Evolutionary conservation across 2,797 vertebrate genomes (phyloP), one percentile per base, ranked within the genome.

Genomic region (Chloroceryle inda): DNA sequence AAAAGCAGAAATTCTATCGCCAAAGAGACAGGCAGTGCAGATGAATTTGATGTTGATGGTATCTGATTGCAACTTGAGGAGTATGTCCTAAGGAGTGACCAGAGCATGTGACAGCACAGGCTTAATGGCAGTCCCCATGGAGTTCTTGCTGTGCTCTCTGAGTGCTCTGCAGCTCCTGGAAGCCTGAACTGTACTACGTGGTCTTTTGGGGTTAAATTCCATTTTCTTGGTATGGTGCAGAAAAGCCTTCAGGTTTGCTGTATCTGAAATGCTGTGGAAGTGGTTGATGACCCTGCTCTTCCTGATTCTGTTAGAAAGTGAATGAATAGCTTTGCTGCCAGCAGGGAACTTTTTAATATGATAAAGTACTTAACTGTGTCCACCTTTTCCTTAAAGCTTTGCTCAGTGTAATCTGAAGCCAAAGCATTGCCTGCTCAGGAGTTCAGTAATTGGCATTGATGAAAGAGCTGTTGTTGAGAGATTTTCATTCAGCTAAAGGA

Each of bases 121-220:
- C 81, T 33, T 11, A 21, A 4, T 3, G 2, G 33, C 67, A 44
- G 66, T 52, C 33, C 15, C 2, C 0, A 4, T 6, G 33, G 22
- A 3, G 29, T 20, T 12, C 10, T 18, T 52, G 26, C 26, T 42
- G 53, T 45, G 85, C 18, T 85, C 18, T 21, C 40, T 0, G 8
- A 12, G 50, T 5, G 26, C 35, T 74, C 42, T 9, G 50, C 45
- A 61, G 49, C 44, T 85, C 1, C 0, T 1, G 6, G 44, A 42
- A 75, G 17, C 49, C 21, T 52, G 19, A 38, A 10, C 0, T 0
- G 38, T 33, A 14, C 64, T 45, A 15, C 26, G 5, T 0, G 0
- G 31, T 33, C 59, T 69, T 76, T 61, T 19, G 78, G 85, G 37
- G 58, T 45, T 75, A 27, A 73, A 64, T 44, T 24, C 18, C 16